Evolutionary conservation across 2,113 vertebrate genomes (phyloP), one percentile per base, ranked within the genome.

Genomic region (Sebastes fasciatus): DNA sequence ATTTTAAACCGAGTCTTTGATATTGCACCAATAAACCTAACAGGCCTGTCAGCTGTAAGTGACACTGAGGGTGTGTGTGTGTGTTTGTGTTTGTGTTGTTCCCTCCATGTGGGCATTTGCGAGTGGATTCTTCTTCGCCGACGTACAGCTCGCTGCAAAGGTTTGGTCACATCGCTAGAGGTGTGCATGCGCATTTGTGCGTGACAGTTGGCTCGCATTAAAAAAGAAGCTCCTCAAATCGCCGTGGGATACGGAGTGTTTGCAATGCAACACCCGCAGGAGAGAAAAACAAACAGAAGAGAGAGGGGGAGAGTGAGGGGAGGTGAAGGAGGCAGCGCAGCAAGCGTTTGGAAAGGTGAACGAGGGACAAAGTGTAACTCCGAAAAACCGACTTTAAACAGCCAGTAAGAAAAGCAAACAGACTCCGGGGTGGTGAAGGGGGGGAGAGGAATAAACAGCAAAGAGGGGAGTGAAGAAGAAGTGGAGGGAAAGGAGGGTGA

Each of bases 141-240:
- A 57, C 42, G 42, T 58, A 14, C 76, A 45, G 54, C 80, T 66
- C 5, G 7, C 58, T 69, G 21, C 73, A 52, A 80, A 78, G 60
- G 80, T 71, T 83, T 12, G 64, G 84, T 77, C 76, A 80, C 73
- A 80, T 57, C 75, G 84, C 85, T 74, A 21, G 71, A 85, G 76
- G 83, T 83, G 64, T 79, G 78, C 5, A 42, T 78, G 68, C 21
- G 1, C 46, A 57, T 86, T 63, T 83, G 23, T 60, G 68, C 74
- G 79, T 63, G 86, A 87, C 77, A 87, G 89, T 88, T 86, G 76
- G 80, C 82, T 85, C 42, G 67, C 86, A 83, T 86, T 90, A 84
- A 81, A 87, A 26, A 84, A 74, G 73, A 80, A 55, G 52, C 66
- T 85, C 74, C 73, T 74, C 12, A 63, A 69, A 66, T 86, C 52